phyloP scores from a whole-genome alignment of 2,888 invertebrate genomes.

The Tetragnatha montana region DNA sequence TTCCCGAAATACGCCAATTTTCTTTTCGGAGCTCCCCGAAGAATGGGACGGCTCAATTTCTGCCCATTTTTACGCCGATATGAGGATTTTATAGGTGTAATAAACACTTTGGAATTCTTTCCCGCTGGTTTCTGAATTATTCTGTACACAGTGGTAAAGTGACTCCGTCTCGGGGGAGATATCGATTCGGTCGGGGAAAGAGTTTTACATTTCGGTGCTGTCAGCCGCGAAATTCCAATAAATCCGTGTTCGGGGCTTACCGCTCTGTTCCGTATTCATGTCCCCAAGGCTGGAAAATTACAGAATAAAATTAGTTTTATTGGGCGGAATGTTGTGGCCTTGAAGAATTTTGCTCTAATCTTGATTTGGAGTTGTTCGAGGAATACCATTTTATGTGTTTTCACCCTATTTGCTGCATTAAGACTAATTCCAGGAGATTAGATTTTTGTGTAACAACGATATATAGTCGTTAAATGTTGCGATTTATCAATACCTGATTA shows the following conservation, averaged over 20 bases:
- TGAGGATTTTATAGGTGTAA: neutral
- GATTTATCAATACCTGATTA: neutral
- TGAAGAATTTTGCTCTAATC: neutral
- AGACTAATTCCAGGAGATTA: neutral
- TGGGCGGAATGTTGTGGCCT: neutral
- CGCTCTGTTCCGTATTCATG: neutral
- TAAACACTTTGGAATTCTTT: conserved; percentile 3
- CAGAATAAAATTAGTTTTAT: neutral
- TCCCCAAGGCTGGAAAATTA: neutral
- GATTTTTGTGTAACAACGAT: neutral
- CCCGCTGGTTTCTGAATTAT: conserved; percentile 11
- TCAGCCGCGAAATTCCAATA: conserved; percentile 9
- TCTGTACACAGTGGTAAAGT: conserved; percentile 3
- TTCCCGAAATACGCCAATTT: neutral
- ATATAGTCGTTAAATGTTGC: neutral
- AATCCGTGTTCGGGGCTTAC: conserved; percentile 5
- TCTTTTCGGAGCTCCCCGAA: neutral
- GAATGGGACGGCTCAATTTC: neutral
- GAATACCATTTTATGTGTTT: neutral
- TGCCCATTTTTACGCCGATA: neutral
- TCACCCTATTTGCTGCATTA: neutral
- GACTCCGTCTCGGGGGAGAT: neutral
- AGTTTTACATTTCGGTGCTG: conserved; percentile 2
- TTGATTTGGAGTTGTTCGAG: neutral
- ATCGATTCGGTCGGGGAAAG: neutral